Percentiles rank a stretch among this genome's conserved stretches.
Evolutionary conservation across 2,113 vertebrate genomes (phyloP).

Genomic region (Lampris incognitus): DNA sequence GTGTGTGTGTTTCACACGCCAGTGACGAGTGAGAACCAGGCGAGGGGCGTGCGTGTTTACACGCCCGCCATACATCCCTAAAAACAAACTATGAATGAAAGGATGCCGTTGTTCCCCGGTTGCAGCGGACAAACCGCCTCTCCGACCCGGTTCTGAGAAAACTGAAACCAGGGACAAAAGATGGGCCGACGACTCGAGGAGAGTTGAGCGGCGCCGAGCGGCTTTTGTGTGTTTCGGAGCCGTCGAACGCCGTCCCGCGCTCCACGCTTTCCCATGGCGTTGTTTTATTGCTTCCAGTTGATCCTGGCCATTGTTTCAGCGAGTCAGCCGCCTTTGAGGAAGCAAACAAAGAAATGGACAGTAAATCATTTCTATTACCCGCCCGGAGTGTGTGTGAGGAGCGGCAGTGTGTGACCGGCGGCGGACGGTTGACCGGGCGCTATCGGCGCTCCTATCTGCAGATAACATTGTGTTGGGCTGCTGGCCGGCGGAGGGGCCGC

Average conservation of each 20-base stretch:
- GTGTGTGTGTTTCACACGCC: slow-evolving; percentile 30
- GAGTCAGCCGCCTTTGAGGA: slow-evolving; percentile 39
- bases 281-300: slow-evolving; percentile 64
- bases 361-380: slow-evolving; percentile 47
- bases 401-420: slow-evolving; percentile 23
- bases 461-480: slow-evolving; percentile 81
- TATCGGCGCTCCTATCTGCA: slow-evolving; percentile 50
- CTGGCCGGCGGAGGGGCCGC: slow-evolving; percentile 48
- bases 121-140: slow-evolving; percentile 1
- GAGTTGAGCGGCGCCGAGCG: neutral
- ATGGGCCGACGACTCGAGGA: slow-evolving; percentile 6
- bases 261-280: neutral
- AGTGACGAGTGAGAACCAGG: slow-evolving; percentile 47
- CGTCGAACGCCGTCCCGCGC: slow-evolving; percentile 2
- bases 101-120: slow-evolving; percentile 42
- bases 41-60: slow-evolving; percentile 19
- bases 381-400: slow-evolving; percentile 55
- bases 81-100: slow-evolving; percentile 68
- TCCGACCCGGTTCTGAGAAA: too few relatives aligned
- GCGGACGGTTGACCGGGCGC: slow-evolving; percentile 54
- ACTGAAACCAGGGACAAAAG: neutral
- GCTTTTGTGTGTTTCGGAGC: neutral
- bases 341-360: slow-evolving; percentile 33
- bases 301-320: slow-evolving; percentile 57
- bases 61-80: slow-evolving; percentile 41